Evolutionary conservation across 2,888 invertebrate species (phyloP).

Genomic region (Noctua janthina): DNA sequence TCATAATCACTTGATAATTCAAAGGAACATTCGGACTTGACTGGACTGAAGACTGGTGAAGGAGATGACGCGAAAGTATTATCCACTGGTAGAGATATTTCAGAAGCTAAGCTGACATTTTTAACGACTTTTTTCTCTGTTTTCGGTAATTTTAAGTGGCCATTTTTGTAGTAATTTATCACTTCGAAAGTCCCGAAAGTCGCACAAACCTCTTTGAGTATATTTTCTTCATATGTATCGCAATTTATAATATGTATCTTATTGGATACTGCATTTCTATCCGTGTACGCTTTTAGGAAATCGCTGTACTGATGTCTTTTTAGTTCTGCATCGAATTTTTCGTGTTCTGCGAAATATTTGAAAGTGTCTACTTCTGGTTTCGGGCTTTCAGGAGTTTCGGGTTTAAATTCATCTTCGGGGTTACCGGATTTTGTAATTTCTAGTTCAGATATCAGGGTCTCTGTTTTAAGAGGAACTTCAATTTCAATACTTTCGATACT

Average conservation of each 20-base stretch:
- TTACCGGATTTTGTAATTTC: slow-evolving; percentile 11
- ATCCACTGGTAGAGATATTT: slow-evolving; percentile 81
- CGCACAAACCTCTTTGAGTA: slow-evolving; percentile 79
- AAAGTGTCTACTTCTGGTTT: slow-evolving; percentile 69
- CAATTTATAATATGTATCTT: slow-evolving; percentile 85
- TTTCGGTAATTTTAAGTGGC: slow-evolving; percentile 78
- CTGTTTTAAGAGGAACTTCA: slow-evolving; percentile 50
- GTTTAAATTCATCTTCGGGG: not conserved
- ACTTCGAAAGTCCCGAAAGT: slow-evolving; percentile 80
- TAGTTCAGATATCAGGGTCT: slow-evolving; percentile 3
- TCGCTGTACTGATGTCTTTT: slow-evolving; percentile 78
- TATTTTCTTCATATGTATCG: slow-evolving; percentile 81
- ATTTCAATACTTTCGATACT: slow-evolving; percentile 24
- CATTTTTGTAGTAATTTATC: slow-evolving; percentile 83
- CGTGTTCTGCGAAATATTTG: slow-evolving; percentile 82
- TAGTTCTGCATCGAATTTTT: slow-evolving; percentile 81
- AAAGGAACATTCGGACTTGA: slow-evolving; percentile 86
- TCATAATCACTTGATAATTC: slow-evolving; percentile 86
- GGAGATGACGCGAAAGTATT: slow-evolving; percentile 52
- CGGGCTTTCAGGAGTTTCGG: not conserved
- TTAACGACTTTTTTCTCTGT: slow-evolving; percentile 78
- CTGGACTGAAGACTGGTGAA: slow-evolving; percentile 80
- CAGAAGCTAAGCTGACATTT: slow-evolving; percentile 78
- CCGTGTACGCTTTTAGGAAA: slow-evolving; percentile 77
- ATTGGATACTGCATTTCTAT: slow-evolving; percentile 67